These are phyloP conservation scores for Metalampra italica DNA, from an alignment of 2,888 invertebrate genomes.

Conservation along the genomic window DNA sequence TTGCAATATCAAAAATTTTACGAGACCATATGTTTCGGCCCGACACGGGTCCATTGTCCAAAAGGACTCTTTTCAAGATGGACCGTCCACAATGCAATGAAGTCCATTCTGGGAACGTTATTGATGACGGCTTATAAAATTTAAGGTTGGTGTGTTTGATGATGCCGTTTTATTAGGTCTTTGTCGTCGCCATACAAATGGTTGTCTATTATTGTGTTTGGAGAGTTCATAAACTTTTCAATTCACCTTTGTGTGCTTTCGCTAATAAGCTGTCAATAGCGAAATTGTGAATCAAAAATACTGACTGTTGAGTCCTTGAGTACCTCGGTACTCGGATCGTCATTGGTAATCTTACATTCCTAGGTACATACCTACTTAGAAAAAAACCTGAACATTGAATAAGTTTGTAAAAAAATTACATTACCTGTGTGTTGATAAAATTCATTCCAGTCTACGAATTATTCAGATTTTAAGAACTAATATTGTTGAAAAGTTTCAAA, in stretches of 20 bases:
- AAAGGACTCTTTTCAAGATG: constrained; percentile 44
- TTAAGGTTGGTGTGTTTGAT: constrained; percentile 42
- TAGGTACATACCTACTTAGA: too few relatives aligned
- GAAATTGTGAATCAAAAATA: constrained; percentile 5
- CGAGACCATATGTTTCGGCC: constrained; percentile 56
- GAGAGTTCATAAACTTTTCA: constrained; percentile 35
- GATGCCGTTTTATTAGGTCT: constrained; percentile 50
- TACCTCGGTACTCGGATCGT: too few relatives aligned
- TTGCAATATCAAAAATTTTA: constrained; percentile 52
- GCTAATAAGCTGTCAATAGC: constrained; percentile 24
- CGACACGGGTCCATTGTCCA: constrained; percentile 54
- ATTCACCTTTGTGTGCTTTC: constrained; percentile 18
- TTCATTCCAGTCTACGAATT: too few relatives aligned
- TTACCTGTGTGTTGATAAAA: too few relatives aligned
- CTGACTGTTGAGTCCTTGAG: too few relatives aligned
- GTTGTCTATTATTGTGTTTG: constrained; percentile 29
- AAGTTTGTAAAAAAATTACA: too few relatives aligned
- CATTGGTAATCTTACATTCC: too few relatives aligned
- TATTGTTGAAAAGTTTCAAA: too few relatives aligned
- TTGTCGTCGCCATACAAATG: constrained; percentile 42
- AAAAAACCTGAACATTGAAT: too few relatives aligned
- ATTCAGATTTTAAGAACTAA: too few relatives aligned
- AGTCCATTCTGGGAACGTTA: constrained; percentile 47
- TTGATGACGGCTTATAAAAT: constrained; percentile 64
- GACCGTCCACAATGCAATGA: constrained; percentile 35